A percentile compares a stretch with the other conserved stretches of the same genome.
Conservation (phyloP, 2,888 invertebrate species). For the Parnassius apollo region DNA sequence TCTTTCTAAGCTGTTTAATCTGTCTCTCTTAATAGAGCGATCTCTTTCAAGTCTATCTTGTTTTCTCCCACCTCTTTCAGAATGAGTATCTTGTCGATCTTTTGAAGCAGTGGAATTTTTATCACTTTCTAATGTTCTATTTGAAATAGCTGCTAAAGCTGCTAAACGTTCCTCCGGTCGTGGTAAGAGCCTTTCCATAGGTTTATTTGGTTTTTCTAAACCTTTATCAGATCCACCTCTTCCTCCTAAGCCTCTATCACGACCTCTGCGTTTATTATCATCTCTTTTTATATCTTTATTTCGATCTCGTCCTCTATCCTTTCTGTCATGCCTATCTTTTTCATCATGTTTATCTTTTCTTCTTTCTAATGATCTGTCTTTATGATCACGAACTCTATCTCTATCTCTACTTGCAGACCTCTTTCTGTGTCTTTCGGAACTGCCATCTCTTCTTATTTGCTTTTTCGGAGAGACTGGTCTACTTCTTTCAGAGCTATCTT, state of each 20-base stretch:
- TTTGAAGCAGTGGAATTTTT: constrained; percentile 72
- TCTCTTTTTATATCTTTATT: constrained; percentile 78
- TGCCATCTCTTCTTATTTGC: constrained; percentile 62
- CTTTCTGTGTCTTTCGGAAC: constrained; percentile 67
- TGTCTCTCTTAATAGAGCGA: constrained; percentile 73
- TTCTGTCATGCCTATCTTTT: constrained; percentile 83
- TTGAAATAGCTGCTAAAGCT: constrained; percentile 79
- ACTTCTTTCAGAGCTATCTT: constrained; percentile 74
- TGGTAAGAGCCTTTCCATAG: constrained; percentile 83
- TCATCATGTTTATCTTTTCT: constrained; percentile 79
- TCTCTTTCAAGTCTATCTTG: constrained; percentile 76
- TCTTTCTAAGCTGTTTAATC: constrained; percentile 71
- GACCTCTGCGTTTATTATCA: constrained; percentile 76
- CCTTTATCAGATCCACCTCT: constrained; percentile 76
- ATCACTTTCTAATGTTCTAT: constrained; percentile 68
- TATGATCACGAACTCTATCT: constrained; percentile 77
- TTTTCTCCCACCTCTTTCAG: constrained; percentile 73
- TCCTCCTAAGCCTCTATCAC: constrained; percentile 72
- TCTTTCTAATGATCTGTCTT: constrained; percentile 72
- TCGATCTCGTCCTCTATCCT: constrained; percentile 85
- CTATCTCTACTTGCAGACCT: constrained; percentile 70
- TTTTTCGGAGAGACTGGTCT: constrained; percentile 76
- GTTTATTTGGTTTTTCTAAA: constrained; percentile 82
- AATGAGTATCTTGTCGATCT: constrained; percentile 71
- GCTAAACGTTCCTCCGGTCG: constrained; percentile 84